Conservation (phyloP, 2,113 vertebrate species). For the Mohoua ochrocephala region DNA sequence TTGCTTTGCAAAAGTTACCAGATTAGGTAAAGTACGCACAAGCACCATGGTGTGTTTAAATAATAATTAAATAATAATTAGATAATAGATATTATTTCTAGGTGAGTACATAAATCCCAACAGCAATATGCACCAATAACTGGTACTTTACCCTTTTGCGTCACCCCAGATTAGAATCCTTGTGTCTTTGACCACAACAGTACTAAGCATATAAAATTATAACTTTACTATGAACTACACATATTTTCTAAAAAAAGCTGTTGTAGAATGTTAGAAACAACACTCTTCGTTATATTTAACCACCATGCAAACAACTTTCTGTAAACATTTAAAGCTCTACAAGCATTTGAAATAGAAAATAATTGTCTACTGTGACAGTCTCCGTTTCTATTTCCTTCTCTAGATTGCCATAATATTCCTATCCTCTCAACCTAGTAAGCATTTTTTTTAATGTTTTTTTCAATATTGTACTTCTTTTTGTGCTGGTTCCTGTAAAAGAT, state of each 20-base stretch:
- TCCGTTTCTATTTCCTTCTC: not conserved
- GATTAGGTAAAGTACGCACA: not conserved
- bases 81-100: not conserved
- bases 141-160: not conserved
- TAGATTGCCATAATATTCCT: not conserved
- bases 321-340: not conserved
- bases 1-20: not conserved
- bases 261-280: not conserved
- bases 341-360: not conserved
- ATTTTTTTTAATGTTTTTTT: not conserved
- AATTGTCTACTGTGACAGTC: not conserved
- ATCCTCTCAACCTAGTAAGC: not conserved
- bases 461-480: not conserved
- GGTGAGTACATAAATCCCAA: not conserved
- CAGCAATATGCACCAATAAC: not conserved
- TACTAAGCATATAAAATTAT: not conserved
- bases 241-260: not conserved
- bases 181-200: not conserved
- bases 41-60: not conserved
- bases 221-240: not conserved
- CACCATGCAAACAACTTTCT: not conserved
- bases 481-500: not conserved
- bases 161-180: not conserved
- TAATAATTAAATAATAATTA: not conserved
- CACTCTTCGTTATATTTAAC: not conserved